These are phyloP conservation scores for Lytechinus pictus DNA, from an alignment of 35 echinoderm and acorn worm genomes.

Conservation along the genomic window DNA sequence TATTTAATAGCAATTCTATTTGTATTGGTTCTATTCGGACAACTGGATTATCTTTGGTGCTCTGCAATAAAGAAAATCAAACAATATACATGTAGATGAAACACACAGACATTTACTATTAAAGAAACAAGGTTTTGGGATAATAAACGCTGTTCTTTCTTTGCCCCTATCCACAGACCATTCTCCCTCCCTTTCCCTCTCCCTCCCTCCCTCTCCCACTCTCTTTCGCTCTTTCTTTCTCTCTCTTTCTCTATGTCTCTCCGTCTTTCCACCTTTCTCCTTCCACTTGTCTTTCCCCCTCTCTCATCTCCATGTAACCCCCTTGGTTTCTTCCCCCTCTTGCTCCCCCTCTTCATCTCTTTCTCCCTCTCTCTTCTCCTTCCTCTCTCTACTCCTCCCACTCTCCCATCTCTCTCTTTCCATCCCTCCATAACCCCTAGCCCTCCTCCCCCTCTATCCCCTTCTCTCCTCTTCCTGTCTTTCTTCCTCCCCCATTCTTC, in stretches of 20 bases:
- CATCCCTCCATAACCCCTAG: background rate
- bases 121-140: too few relatives aligned
- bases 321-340: background rate
- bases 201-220: background rate
- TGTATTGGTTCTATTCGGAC: too few relatives aligned
- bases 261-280: background rate
- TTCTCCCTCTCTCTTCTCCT: background rate
- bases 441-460: background rate
- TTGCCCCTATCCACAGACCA: too few relatives aligned
- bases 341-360: background rate
- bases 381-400: background rate
- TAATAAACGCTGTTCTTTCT: too few relatives aligned
- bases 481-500: background rate
- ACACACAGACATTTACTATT: too few relatives aligned
- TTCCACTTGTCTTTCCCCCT: background rate
- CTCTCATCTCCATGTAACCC: too few relatives aligned
- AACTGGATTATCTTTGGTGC: too few relatives aligned
- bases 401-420: background rate
- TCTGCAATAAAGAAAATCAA: too few relatives aligned
- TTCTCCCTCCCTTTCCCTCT: background rate
- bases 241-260: background rate
- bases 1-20: too few relatives aligned
- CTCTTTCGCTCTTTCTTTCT: background rate
- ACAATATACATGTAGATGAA: too few relatives aligned
- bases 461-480: background rate